Percentiles rank a stretch among this genome's conserved stretches.
phyloP scores from a whole-genome alignment of 2,888 invertebrate genomes.

The Chirona hameri region DNA sequence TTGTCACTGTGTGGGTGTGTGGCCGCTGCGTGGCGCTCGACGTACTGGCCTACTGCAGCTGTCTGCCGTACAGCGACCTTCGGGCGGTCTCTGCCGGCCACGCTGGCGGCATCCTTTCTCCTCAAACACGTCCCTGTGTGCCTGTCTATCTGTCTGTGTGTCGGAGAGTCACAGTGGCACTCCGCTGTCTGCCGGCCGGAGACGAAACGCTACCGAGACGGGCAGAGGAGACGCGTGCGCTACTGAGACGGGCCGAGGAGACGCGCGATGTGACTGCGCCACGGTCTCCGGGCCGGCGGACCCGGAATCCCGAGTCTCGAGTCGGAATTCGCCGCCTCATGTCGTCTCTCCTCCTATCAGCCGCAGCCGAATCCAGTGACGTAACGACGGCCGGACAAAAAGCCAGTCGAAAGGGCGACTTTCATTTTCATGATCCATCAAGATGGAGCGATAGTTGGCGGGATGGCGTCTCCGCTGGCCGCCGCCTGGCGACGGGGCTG shows the following conservation, averaged over 20 bases:
- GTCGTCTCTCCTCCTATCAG: background rate
- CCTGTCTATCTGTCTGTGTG: too few relatives aligned
- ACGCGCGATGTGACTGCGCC: too few relatives aligned
- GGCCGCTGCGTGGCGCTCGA: too few relatives aligned
- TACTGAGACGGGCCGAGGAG: too few relatives aligned
- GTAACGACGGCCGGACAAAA: background rate
- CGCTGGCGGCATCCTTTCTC: constrained; percentile 7
- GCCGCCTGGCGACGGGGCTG: background rate
- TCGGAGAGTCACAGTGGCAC: too few relatives aligned
- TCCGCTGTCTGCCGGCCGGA: too few relatives aligned
- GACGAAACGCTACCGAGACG: too few relatives aligned
- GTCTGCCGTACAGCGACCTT: background rate
- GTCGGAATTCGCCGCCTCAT: too few relatives aligned
- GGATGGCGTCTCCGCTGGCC: background rate
- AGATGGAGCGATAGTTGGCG: background rate
- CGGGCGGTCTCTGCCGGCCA: background rate
- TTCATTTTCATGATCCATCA: constrained; percentile 25
- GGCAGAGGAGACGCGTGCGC: too few relatives aligned
- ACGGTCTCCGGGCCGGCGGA: background rate
- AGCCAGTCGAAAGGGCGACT: constrained; percentile 3
- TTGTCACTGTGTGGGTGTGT: too few relatives aligned
- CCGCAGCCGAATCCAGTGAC: background rate
- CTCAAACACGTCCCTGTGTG: background rate
- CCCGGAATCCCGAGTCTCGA: background rate
- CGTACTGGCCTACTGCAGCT: too few relatives aligned